Base-by-base conservation (phyloP, 2,113 vertebrate genomes). In the Myanophis thanlyinensis region DNA sequence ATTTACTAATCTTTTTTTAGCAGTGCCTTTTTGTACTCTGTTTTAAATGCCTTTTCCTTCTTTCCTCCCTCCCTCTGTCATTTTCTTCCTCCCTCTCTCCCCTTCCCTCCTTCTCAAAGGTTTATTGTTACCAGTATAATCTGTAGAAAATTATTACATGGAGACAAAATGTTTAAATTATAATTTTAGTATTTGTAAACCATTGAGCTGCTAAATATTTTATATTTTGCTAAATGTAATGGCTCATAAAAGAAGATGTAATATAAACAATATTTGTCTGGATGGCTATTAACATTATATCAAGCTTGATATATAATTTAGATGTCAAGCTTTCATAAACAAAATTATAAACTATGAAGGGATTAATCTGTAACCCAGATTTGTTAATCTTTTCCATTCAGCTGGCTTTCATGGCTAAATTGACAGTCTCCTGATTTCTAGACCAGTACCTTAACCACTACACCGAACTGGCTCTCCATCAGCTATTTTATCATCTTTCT, bases 351-450 rank as follows among this genome's bases (percentile, higher is more conserved):
- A 97, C 94, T 95, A 92, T 92, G 49, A 95, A 94, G 91, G 51
- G 93, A 97, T 96, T 97, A 96, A 95, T 86, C 95, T 91, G 62
- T 89, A 92, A 93, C 94, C 89, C 92, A 96, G 95, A 95, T 90
- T 97, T 85, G 91, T 95, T 97, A 96, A 93, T 95, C 94, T 96
- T 96, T 96, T 88, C 89, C 2, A 92, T 94, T 97, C 30, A 35
- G 92, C 95, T 94, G 88, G 12, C 62, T 67, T 35, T 35, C 62
- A 67, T 67, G 59, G 12, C 62, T 35, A 67, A 67, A 67, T 13
- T 67, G 12, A 67, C 30, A 67, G 30, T 15, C 30, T 67, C 30
- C 62, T 67, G 62, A n/a, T 67, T 67, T 67, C 62, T 15, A 67
- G 62, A 67, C 25, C 3, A 59, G 9, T 27, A 59, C 30, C 12